phyloP scores from a whole-genome alignment of 1,140 invertebrate species.

The Oreohelix idahoensis region DNA sequence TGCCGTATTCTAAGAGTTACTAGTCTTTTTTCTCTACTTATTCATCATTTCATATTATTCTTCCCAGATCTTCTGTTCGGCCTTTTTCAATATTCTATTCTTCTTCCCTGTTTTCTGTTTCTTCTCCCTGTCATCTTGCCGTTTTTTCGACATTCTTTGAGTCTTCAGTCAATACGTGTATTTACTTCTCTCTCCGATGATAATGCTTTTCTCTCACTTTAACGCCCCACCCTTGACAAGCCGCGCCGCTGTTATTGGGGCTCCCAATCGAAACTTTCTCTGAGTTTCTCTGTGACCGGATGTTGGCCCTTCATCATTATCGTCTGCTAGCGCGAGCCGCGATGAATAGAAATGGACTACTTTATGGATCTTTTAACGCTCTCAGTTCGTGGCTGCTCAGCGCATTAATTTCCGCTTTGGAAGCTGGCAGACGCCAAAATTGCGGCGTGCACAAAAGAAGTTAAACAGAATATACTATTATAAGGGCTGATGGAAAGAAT shows the following conservation, averaged over 20 bases:
- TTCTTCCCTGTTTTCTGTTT: no score
- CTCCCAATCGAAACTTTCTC: background rate
- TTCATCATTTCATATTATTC: no score
- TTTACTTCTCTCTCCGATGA: background rate
- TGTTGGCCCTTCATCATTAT: constrained; percentile 3
- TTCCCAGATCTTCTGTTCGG: no score
- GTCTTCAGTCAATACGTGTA: no score
- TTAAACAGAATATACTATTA: background rate
- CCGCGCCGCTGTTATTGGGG: background rate
- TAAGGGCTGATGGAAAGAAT: background rate
- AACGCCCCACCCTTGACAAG: background rate
- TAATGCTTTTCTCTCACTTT: background rate
- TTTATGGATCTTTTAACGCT: constrained; percentile 4
- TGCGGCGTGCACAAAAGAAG: background rate
- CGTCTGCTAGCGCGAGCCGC: background rate
- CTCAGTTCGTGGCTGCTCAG: background rate
- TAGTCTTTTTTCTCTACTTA: no score
- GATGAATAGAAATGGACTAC: constrained; percentile 28
- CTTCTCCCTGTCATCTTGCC: no score
- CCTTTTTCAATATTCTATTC: no score
- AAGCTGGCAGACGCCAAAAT: background rate
- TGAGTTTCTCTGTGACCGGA: background rate
- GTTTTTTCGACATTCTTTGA: no score
- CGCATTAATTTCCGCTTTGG: constrained; percentile 20
- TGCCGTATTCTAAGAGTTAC: no score